phyloP scores from a whole-genome alignment of 2,113 vertebrate genomes.

The Vidua chalybeata region DNA sequence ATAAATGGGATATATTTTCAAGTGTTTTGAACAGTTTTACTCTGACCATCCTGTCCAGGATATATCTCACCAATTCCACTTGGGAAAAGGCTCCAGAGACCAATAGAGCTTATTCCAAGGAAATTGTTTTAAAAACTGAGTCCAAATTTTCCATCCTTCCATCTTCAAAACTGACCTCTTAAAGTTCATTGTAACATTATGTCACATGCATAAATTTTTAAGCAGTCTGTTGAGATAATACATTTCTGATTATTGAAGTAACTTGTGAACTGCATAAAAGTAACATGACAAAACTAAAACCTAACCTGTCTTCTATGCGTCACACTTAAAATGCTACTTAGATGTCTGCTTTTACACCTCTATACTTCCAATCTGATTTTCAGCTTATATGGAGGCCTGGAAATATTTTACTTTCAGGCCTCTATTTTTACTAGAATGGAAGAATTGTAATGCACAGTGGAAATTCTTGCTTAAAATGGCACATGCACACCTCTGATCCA shows the following conservation, averaged over 20 bases:
- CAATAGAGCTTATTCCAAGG: neutral
- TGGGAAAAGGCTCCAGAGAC: neutral
- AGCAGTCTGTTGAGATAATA: neutral
- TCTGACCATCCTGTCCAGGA: neutral
- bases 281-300: neutral
- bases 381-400: neutral
- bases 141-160: neutral
- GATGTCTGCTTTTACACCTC: neutral
- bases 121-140: neutral
- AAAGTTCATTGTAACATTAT: neutral
- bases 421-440: neutral
- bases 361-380: neutral
- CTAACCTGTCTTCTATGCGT: neutral
- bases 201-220: neutral
- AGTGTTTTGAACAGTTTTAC: neutral
- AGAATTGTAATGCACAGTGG: neutral
- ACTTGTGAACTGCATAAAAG: fast-evolving
- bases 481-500: neutral
- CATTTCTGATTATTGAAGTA: neutral
- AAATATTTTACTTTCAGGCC: neutral
- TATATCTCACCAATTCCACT: neutral
- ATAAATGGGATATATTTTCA: neutral
- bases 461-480: neutral
- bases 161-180: neutral
- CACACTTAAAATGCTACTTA: neutral